Evolutionary conservation across 2,113 vertebrate species (phyloP), one percentile per base, ranked within the genome.

Genomic region (Nanorana parkeri): DNA sequence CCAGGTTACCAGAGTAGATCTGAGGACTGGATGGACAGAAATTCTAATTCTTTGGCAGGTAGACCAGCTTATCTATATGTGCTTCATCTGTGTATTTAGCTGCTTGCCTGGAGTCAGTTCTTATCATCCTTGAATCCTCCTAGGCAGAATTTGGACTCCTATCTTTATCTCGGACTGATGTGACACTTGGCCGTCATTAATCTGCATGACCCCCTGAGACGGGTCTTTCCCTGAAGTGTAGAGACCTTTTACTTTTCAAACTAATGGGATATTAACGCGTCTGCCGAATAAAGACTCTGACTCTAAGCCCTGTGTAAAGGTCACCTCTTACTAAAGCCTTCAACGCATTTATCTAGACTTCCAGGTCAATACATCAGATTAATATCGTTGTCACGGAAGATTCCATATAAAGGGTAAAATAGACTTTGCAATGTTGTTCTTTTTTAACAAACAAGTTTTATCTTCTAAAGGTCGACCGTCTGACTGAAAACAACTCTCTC

Each of bases 271-370:
- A 63, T 47, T 17, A 71, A 52, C 11, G 19, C 16, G 68, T 60
- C 68, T 26, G 68, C 36, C 17, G 28, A 69, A 80, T 63, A 71
- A 28, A 80, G 68, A 68, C 47, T 72, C 36, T 26, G 71, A 52
- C 71, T 80, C 23, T 51, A 20, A 71, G 51, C 36, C 55, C 5
- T 32, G 8, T 36, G 5, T 29, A 55, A 80, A 64, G 55, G 56
- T 81, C 68, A 81, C 64, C 36, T 54, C 64, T 52, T 41, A 71
- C 55, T 20, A 11, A 56, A 15, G 29, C 24, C 65, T 41, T 41
- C 41, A 58, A 16, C 17, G n/a, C 17, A 60, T 79, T 79, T 79
- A 79, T 69, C 65, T 36, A 36, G 63, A 19, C 20, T 4, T 36
- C 28, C 26, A 55, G 64, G n/a, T 17, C 65, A 17, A 2, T n/a